These are phyloP conservation scores for Vanessa atalanta DNA, from an alignment of 1,140 invertebrate genomes.

Conservation along the genomic window DNA sequence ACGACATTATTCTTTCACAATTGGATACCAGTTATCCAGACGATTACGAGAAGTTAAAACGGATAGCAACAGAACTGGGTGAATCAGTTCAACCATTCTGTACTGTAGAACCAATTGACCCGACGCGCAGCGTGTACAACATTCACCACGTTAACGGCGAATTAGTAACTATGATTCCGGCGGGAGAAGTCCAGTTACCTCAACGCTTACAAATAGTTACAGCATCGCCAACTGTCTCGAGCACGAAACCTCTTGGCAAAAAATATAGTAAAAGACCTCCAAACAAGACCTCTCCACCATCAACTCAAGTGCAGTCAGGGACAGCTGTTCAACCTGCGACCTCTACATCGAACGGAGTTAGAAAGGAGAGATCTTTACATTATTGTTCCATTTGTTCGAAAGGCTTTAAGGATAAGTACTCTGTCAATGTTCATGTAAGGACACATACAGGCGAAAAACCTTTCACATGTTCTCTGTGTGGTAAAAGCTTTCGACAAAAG, in stretches of 20 bases:
- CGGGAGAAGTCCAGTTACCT: conserved; percentile 71
- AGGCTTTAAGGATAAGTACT: conserved; percentile 96
- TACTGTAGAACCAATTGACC: conserved; percentile 82
- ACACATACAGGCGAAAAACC: conserved; percentile 96
- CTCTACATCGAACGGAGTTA: conserved; percentile 82
- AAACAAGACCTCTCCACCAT: conserved; percentile 69
- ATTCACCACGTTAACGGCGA: conserved; percentile 79
- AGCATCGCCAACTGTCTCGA: conserved; percentile 76
- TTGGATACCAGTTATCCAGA: conserved; percentile 85
- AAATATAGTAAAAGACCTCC: conserved; percentile 80
- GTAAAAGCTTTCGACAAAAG: conserved; percentile 96
- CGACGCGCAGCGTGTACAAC: conserved; percentile 78
- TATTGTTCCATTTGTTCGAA: conserved; percentile 96
- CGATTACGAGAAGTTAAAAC: conserved; percentile 87
- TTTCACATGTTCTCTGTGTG: conserved; percentile 92
- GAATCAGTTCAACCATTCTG: conserved; percentile 87
- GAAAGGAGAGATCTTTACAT: conserved; percentile 92
- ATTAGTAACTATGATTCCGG: conserved; percentile 76
- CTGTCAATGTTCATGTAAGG: conserved; percentile 94
- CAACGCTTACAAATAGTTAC: conserved; percentile 80
- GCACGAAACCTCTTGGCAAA: conserved; percentile 76
- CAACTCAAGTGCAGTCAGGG: conserved; percentile 61
- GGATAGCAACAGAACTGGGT: conserved; percentile 87
- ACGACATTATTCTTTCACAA: conserved; percentile 87
- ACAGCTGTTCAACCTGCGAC: conserved; percentile 74